Base-by-base conservation (phyloP, 2,888 invertebrate species). In the Drosophila ezoana region DNA sequence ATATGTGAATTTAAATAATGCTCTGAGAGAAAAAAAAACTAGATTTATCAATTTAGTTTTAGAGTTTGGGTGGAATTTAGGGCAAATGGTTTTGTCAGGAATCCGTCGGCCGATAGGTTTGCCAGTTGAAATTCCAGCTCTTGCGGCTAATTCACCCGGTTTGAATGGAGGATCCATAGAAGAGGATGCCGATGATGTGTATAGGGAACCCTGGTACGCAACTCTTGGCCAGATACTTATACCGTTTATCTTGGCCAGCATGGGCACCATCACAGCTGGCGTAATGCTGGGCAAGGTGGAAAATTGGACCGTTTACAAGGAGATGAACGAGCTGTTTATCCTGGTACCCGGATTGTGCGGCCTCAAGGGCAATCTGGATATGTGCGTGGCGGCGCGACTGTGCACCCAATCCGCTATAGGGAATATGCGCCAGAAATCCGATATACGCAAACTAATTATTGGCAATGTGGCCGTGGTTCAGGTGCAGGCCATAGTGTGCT, bases 401-500 rank as follows among this genome's bases (percentile, higher is more conserved):
- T 47, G 51, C 23, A 72, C 73, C 14, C 74, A 74, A 13, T 59
- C 61, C 0, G 76, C 71, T n/a, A 3, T 79, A 41, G 80, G 79
- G 0, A 43, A 69, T 3, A 40, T 79, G 51, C 18, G 51, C 1
- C 0, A 37, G 0, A 32, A 18, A 1, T 16, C 47, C 1, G 28
- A 45, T 6, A 40, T 71, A 14, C 49, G 62, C 6, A 23, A 52
- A 3, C 62, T 79, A 16, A 6, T 72, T 1, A 43, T 80, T n/a
- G 79, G 76, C 8, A 79, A 79, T 60, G n/a, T 79, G 52, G 74
- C 80, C 0, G 38, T 79, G 32, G 79, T 80, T 0, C 79, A 79
- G 41, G 56, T 73, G 8, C 79, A 79, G 53, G 68, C 79, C n/a
- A 80, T 77, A 37, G 28, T 69, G 2, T 79, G 76, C 16, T 64